Evolutionary conservation across 2,888 invertebrate genomes (phyloP).

Genomic region (Dasysyrphus tricinctus): DNA sequence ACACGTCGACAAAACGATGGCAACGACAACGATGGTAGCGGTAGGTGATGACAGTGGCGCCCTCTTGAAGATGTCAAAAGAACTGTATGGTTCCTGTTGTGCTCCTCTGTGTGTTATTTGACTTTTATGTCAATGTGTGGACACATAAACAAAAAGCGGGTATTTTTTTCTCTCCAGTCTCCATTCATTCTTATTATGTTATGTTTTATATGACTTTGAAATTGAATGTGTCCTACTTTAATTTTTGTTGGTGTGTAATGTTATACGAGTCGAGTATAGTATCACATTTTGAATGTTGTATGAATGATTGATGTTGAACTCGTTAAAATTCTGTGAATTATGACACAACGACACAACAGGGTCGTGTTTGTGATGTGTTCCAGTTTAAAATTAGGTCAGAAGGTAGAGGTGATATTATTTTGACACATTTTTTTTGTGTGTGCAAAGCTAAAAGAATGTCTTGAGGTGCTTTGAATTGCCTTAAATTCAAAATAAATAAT

Average conservation of each 20-base stretch:
- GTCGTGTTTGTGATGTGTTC: conserved; percentile 13
- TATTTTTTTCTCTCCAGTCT: neutral
- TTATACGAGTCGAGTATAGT: neutral
- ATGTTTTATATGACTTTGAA: conserved; percentile 51
- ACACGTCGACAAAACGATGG: neutral
- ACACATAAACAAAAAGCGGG: conserved; percentile 21
- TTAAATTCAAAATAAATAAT: neutral
- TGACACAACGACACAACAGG: conserved; percentile 18
- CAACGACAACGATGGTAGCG: neutral
- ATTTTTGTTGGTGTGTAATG: conserved; percentile 30
- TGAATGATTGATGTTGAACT: conserved; percentile 47
- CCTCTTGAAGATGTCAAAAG: conserved; percentile 35
- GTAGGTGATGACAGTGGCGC: neutral
- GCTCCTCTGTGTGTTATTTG: conserved; percentile 5
- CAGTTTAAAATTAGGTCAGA: conserved; percentile 31
- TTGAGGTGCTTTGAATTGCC: neutral
- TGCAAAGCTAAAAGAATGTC: neutral
- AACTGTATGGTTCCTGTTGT: neutral
- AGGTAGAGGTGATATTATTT: conserved; percentile 35
- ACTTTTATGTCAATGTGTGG: conserved; percentile 15
- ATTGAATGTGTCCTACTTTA: conserved; percentile 28
- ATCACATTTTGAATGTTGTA: conserved; percentile 14
- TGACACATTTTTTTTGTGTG: conserved; percentile 12
- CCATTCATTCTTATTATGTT: conserved; percentile 27
- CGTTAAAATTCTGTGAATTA: conserved; percentile 31